These are phyloP conservation scores for Heptranchias perlo DNA, from an alignment of 2,113 vertebrate species.

Conservation along the genomic window DNA sequence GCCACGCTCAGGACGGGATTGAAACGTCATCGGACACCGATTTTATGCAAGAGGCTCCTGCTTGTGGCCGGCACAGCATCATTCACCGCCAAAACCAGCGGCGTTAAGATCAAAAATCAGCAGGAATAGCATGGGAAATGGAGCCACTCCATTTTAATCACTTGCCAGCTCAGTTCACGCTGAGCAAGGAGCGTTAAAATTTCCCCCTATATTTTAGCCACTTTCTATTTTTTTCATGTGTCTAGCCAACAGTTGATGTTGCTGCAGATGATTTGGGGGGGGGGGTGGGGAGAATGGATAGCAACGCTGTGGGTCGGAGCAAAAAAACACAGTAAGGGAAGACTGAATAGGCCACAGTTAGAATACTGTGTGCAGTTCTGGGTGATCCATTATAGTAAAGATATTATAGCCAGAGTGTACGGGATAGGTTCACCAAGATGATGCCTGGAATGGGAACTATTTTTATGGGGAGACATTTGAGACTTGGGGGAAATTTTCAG, in stretches of 20 bases:
- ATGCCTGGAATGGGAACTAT: no score
- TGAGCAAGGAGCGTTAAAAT: background rate
- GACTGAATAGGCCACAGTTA: background rate
- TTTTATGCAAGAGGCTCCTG: no score
- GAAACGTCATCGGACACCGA: no score
- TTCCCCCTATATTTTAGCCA: background rate
- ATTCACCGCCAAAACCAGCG: no score
- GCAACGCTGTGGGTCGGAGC: background rate
- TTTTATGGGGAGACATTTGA: no score
- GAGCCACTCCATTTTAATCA: background rate
- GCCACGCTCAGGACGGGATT: no score
- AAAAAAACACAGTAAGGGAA: background rate
- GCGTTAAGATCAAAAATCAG: no score
- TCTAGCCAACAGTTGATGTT: background rate
- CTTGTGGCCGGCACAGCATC: no score
- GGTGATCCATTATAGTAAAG: background rate
- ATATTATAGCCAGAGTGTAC: background rate
- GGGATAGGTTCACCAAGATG: background rate
- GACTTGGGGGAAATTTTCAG: no score
- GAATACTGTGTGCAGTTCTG: background rate
- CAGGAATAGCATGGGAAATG: no score
- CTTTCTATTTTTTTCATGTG: background rate
- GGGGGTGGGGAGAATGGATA: background rate
- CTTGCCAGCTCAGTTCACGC: background rate
- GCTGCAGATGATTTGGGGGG: background rate